A percentile compares a stretch with the other conserved stretches of the same genome.
Evolutionary conservation across 2,113 vertebrate genomes (phyloP).

Genomic region (Ibidorhyncha struthersii): DNA sequence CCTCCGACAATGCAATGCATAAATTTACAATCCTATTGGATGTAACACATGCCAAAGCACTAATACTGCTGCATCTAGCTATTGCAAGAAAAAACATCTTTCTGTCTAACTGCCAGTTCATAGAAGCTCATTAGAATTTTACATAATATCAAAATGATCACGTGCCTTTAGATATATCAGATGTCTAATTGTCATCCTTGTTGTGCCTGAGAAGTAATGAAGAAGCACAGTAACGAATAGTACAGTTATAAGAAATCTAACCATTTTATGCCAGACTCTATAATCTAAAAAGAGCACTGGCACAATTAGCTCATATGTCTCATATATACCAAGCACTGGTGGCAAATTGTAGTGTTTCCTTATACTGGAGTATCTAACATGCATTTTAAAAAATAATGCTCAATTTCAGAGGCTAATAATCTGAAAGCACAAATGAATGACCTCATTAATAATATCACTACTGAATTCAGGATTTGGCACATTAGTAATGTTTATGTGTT

Average conservation of each 20-base stretch:
- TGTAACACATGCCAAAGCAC: conserved; percentile 38
- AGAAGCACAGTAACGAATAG: not conserved
- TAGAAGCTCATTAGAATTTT: conserved; percentile 51
- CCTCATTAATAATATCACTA: not conserved
- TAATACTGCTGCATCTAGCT: conserved; percentile 50
- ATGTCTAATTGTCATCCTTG: conserved; percentile 13
- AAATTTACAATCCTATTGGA: conserved; percentile 52
- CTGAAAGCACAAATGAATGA: not conserved
- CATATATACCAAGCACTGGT: not conserved
- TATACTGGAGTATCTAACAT: not conserved
- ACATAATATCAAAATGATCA: conserved; percentile 27
- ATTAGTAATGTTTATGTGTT: not conserved
- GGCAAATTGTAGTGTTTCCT: not conserved
- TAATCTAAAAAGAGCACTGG: not conserved
- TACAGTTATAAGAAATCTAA: conserved; percentile 21
- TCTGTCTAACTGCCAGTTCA: conserved; percentile 1
- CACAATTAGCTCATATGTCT: not conserved
- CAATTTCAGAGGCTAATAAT: not conserved
- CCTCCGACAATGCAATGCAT: conserved; percentile 47
- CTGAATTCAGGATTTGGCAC: not conserved
- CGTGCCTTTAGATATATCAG: conserved; percentile 20
- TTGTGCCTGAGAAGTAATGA: conserved; percentile 16
- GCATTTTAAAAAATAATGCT: not conserved
- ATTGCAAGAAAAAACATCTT: conserved; percentile 35
- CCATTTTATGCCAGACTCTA: conserved; percentile 1